Evolutionary conservation across 2,113 vertebrate species (phyloP).

Genomic region (Petroica traversi): DNA sequence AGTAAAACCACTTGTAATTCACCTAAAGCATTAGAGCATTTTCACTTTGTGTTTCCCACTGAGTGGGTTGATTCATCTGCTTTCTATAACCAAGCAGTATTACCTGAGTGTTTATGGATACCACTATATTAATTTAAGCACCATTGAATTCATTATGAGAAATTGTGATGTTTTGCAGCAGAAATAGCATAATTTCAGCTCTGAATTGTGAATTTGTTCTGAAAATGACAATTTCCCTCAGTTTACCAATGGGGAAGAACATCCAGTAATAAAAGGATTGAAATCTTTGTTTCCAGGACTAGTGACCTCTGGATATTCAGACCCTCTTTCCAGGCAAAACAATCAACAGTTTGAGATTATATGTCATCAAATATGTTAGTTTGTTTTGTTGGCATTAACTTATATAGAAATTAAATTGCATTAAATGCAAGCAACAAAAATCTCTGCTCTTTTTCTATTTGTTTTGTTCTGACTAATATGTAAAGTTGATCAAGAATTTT

Average conservation of each 20-base stretch:
- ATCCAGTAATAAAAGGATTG: not conserved
- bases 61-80: not conserved
- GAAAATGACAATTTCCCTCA: not conserved
- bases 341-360: not conserved
- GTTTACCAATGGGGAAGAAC: not conserved
- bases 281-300: not conserved
- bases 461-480: not conserved
- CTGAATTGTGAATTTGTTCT: not conserved
- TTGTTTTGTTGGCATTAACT: not conserved
- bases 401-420: not conserved
- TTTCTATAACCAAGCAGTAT: not conserved
- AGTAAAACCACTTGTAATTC: not conserved
- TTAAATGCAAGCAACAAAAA: not conserved
- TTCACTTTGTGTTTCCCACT: not conserved
- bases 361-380: not conserved
- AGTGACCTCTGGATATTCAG: not conserved
- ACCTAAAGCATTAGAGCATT: not conserved
- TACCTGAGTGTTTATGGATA: not conserved
- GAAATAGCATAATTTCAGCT: not conserved
- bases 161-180: not conserved
- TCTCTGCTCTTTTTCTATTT: not conserved
- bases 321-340: not conserved
- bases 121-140: not conserved
- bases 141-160: not conserved
- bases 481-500: not conserved